Evolutionary conservation across 1,140 invertebrate genomes (phyloP).

Genomic region (Brachionus calyciflorus): DNA sequence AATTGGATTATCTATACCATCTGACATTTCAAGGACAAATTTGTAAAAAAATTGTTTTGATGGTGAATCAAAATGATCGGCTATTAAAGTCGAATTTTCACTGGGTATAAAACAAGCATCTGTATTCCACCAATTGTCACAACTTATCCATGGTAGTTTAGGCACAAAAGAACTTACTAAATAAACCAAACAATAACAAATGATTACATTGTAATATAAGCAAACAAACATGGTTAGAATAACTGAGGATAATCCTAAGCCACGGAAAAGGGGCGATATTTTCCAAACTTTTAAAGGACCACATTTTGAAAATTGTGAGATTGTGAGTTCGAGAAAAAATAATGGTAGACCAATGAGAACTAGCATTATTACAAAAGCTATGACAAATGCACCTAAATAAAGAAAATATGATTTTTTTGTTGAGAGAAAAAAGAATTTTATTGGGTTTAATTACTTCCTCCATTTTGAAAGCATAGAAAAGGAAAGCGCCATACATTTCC

Average conservation of each 20-base stretch:
- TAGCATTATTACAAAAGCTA: conserved; percentile 67
- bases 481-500: conserved; percentile 94
- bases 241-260: conserved; percentile 56
- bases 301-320: conserved; percentile 75
- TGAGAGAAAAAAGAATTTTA: background rate
- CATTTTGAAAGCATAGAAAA: conserved; percentile 88
- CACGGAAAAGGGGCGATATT: conserved; percentile 75
- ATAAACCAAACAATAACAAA: conserved; percentile 47
- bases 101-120: background rate
- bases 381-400: conserved; percentile 68
- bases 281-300: conserved; percentile 75
- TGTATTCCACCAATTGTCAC: conserved; percentile 58
- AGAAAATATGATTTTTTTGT: background rate
- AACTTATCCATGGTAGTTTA: conserved; percentile 68
- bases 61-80: conserved; percentile 14
- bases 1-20: conserved; percentile 15
- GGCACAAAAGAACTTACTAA: conserved; percentile 63
- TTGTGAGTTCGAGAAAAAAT: conserved; percentile 72
- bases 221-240: conserved; percentile 24
- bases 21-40: conserved; percentile 41
- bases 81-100: conserved; percentile 7
- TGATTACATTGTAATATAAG: conserved; percentile 48
- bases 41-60: conserved; percentile 42
- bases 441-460: conserved; percentile 68
- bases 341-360: conserved; percentile 70